Conservation (phyloP, 2,888 invertebrate species). For the Carterocephalus palaemon region DNA sequence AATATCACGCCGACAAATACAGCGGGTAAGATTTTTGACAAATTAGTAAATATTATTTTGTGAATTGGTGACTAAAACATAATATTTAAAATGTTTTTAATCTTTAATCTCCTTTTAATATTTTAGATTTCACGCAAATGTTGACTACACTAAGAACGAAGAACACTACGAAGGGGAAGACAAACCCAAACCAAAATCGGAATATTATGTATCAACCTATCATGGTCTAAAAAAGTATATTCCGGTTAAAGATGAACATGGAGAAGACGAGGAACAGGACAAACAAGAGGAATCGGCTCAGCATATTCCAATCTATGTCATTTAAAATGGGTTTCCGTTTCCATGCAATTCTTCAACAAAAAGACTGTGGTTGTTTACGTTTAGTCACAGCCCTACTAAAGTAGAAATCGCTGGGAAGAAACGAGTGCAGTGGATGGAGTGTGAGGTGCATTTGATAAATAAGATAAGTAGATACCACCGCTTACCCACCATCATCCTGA, state of each 20-base stretch:
- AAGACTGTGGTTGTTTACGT: not conserved
- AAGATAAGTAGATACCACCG: not conserved
- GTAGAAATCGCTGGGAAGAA: too few relatives aligned
- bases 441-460: not conserved
- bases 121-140: conserved; percentile 37
- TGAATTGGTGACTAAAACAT: too few relatives aligned
- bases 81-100: not conserved
- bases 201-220: conserved; percentile 11
- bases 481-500: not conserved
- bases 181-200: conserved; percentile 2
- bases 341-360: not conserved
- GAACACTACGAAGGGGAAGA: conserved; percentile 7
- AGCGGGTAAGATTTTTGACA: conserved; percentile 55
- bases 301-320: conserved; percentile 13
- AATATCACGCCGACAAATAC: conserved; percentile 72
- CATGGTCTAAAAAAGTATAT: conserved; percentile 10
- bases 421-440: not conserved
- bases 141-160: conserved; percentile 32
- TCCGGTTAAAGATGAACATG: conserved; percentile 12
- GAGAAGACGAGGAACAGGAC: conserved; percentile 16
- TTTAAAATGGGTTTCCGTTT: conserved; percentile 1
- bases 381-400: too few relatives aligned
- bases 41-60: not conserved
- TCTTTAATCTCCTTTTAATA: not conserved
- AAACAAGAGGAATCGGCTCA: conserved; percentile 11